A percentile compares a stretch with the other conserved stretches of the same genome.
Evolutionary conservation across 2,797 vertebrate genomes (phyloP).

Genomic region (Pteropus rufus): DNA sequence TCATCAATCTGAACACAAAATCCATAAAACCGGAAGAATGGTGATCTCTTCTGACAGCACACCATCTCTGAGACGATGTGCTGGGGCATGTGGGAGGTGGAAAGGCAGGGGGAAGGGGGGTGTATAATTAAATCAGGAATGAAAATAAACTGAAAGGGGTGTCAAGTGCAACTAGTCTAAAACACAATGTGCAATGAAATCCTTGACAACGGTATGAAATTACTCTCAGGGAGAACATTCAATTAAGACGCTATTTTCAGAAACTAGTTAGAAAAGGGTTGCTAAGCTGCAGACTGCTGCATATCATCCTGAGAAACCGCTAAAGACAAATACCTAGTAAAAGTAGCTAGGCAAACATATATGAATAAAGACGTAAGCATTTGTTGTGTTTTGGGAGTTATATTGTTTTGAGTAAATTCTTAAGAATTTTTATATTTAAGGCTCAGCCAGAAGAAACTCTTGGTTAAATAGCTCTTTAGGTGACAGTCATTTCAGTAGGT

Average conservation of each 20-base stretch:
- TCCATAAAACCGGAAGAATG: slow-evolving; percentile 40
- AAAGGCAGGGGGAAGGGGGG: background rate
- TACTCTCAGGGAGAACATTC: slow-evolving; percentile 69
- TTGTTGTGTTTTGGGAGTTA: slow-evolving; percentile 61
- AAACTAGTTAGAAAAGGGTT: slow-evolving; percentile 72
- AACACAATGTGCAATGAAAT: slow-evolving; percentile 70
- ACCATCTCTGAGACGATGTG: slow-evolving; percentile 56
- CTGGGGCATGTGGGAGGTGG: background rate
- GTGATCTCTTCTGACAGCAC: slow-evolving; percentile 68
- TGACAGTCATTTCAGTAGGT: slow-evolving; percentile 72
- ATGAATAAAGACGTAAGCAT: slow-evolving; percentile 54
- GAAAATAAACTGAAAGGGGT: slow-evolving; percentile 28
- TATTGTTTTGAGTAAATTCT: slow-evolving; percentile 59
- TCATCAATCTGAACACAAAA: slow-evolving; percentile 69
- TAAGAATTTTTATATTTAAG: slow-evolving; percentile 55
- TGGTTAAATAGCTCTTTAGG: slow-evolving; percentile 72
- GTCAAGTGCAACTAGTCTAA: slow-evolving; percentile 65
- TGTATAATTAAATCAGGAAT: background rate
- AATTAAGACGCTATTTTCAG: slow-evolving; percentile 74
- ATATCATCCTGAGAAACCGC: slow-evolving; percentile 61
- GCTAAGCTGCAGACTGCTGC: slow-evolving; percentile 67
- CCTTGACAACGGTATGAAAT: slow-evolving; percentile 70
- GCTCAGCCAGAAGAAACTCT: slow-evolving; percentile 69
- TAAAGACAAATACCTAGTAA: slow-evolving; percentile 70
- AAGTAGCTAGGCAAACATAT: background rate